Percentiles rank a stretch among this genome's conserved stretches.
These are phyloP conservation scores for Ceratosolen fusciceps DNA, from an alignment of 1,140 invertebrate genomes.

Conservation along the genomic window DNA sequence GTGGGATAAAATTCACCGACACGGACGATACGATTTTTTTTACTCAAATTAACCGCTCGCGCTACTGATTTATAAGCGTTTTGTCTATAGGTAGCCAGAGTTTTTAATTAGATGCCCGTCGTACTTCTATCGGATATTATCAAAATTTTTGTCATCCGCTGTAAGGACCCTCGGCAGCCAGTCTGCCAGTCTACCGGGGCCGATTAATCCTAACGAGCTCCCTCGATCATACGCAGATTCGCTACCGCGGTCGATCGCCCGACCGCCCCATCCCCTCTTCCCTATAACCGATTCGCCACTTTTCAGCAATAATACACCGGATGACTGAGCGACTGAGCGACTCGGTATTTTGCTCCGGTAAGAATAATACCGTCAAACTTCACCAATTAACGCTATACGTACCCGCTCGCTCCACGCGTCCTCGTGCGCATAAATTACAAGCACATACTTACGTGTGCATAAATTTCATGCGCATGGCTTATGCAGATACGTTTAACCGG, in stretches of 20 bases:
- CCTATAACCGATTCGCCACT: too few species aligned
- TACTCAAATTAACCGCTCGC: constrained; percentile 4
- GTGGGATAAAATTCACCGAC: constrained; percentile 2
- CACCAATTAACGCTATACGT: constrained; percentile 1
- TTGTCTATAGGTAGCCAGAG: constrained; percentile 13
- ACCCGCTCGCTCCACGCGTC: neutral
- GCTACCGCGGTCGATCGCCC: too few species aligned
- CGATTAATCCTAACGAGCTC: neutral
- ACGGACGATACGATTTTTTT: constrained; percentile 32
- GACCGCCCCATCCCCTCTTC: too few species aligned
- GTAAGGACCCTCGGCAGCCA: neutral
- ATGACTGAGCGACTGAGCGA: neutral
- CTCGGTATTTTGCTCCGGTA: too few species aligned
- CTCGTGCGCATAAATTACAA: constrained; percentile 11
- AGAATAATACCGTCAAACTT: neutral
- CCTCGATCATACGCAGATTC: neutral
- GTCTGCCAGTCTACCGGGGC: neutral
- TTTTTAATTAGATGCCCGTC: constrained; percentile 6
- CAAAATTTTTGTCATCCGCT: neutral
- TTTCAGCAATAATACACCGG: too few species aligned
- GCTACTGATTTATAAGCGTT: constrained; percentile 32
- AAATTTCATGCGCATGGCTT: neutral
- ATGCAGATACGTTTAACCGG: neutral
- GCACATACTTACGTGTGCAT: constrained; percentile 4
- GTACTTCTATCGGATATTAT: constrained; percentile 43